Base-by-base conservation (phyloP, 2,888 invertebrate genomes). In the Apotomis turbidana region DNA sequence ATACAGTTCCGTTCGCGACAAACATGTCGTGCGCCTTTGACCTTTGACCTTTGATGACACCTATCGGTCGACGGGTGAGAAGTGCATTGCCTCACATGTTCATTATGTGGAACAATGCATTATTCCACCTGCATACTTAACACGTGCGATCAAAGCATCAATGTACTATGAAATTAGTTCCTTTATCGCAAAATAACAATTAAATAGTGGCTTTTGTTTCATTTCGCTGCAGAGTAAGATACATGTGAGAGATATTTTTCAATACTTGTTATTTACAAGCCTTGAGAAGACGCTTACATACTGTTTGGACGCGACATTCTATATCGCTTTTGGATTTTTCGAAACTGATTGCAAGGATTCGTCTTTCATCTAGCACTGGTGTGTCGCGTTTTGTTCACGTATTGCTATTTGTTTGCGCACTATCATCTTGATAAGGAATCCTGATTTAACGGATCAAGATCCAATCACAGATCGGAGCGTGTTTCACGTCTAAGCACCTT, bases 351-450 rank as follows among this genome's bases (percentile, higher is more conserved):
- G 68, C 58, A 62, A 15, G 5, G 9, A 36, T n/a, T 41, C 55
- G 71, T 62, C 46, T 44, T 55, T 49, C 62, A 66, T 66, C 44
- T 36, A 64, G 58, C 68, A 68, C 67, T 9, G 27, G 58, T 64
- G 62, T 67, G 68, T 67, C 63, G 27, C 46, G 46, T 55, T 61
- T 55, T 63, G n/a, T 9, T 68, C 80, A 79, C 77, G 74, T 78
- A 78, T 77, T 76, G 78, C 78, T 78, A 80, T 74, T 80, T 79
- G 81, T 83, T 83, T 83, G 82, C 83, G 80, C 78, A 79, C 80
- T 76, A 73, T 76, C 76, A 76, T 77, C 74, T 49, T 76, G 74
- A 73, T 62, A 71, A 71, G 71, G 74, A 71, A 63, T 71, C 70
- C 68, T 52, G 72, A 60, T 68, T 62, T 68, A 73, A 66, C 67